Percentiles rank a stretch among this genome's conserved stretches.
These are phyloP conservation scores for Drosophila longiperda DNA, from an alignment of 2,888 invertebrate genomes.

Conservation along the genomic window DNA sequence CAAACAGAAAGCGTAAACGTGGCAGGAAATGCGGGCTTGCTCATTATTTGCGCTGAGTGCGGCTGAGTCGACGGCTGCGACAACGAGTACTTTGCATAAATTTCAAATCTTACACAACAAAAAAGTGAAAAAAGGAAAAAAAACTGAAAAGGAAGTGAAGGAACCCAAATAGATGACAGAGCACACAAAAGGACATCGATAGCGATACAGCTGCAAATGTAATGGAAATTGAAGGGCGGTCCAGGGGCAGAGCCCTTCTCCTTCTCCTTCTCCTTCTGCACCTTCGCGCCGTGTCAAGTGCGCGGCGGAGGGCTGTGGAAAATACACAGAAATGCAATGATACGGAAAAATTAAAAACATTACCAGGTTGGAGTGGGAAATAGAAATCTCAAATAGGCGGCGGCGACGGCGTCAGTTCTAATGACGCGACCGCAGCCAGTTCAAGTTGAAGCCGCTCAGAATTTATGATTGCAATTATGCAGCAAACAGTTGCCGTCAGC, in stretches of 20 bases:
- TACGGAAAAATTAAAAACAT: slow-evolving; percentile 82
- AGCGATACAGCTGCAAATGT: slow-evolving; percentile 75
- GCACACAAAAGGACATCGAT: slow-evolving; percentile 83
- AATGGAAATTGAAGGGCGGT: slow-evolving; percentile 78
- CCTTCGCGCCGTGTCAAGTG: slow-evolving; percentile 77
- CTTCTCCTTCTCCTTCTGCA: slow-evolving; percentile 37
- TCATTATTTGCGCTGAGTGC: slow-evolving; percentile 80
- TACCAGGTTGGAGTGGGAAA: slow-evolving; percentile 40
- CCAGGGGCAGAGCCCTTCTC: slow-evolving; percentile 18
- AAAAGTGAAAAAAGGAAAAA: slow-evolving; percentile 24
- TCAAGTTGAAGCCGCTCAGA: slow-evolving; percentile 66
- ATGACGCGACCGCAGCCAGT: slow-evolving; percentile 67
- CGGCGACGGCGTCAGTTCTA: slow-evolving; percentile 62
- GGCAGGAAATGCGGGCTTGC: slow-evolving; percentile 81
- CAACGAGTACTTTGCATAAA: slow-evolving; percentile 79
- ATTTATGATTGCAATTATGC: slow-evolving; percentile 82
- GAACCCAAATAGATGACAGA: slow-evolving; percentile 67
- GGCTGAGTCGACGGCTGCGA: slow-evolving; percentile 65
- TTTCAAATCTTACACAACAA: slow-evolving; percentile 68
- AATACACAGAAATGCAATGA: slow-evolving; percentile 73
- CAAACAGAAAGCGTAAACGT: slow-evolving; percentile 66
- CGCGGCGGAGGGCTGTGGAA: slow-evolving; percentile 28
- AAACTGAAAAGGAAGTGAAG: slow-evolving; percentile 46
- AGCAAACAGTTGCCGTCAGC: slow-evolving; percentile 60
- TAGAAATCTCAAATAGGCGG: slow-evolving; percentile 63